These are phyloP conservation scores for Zoanthus sociatus DNA, from an alignment of 92 coral and sea anemone genomes.

Conservation along the genomic window DNA sequence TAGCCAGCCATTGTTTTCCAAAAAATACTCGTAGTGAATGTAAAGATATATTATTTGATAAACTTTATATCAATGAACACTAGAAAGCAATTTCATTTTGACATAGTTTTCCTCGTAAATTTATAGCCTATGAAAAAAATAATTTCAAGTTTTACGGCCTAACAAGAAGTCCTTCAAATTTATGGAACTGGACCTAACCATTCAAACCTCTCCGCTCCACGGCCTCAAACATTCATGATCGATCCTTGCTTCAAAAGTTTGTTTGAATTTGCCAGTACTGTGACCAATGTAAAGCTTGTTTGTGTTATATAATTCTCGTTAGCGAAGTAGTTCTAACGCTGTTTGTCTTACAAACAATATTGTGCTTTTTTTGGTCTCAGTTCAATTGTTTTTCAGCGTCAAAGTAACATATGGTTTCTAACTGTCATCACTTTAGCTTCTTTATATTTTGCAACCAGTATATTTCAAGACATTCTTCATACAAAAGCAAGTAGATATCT, in stretches of 20 bases:
- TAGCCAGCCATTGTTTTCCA: neutral
- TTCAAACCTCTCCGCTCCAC: neutral
- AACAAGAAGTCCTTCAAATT: conserved; percentile 3
- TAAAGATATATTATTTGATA: neutral
- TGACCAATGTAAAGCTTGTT: conserved; percentile 1
- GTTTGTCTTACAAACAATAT: neutral
- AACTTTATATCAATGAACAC: neutral
- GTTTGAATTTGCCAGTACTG: neutral
- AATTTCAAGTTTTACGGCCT: neutral
- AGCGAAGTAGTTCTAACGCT: neutral
- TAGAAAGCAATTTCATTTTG: neutral
- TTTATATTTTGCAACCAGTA: neutral
- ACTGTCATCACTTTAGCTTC: conserved; percentile 35
- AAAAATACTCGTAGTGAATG: neutral
- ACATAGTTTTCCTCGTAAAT: neutral
- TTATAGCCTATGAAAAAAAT: neutral
- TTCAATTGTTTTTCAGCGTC: neutral
- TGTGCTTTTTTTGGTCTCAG: neutral
- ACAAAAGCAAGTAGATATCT: neutral
- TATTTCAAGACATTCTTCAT: neutral
- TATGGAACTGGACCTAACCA: neutral
- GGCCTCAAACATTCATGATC: neutral
- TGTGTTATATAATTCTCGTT: neutral
- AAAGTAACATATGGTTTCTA: conserved; percentile 25
- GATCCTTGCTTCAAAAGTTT: conserved; percentile 11